Percentiles rank a stretch among this genome's conserved stretches.
These are phyloP conservation scores for Paratrypauchen microcephalus DNA, from an alignment of 2,797 vertebrate genomes.

Conservation along the genomic window DNA sequence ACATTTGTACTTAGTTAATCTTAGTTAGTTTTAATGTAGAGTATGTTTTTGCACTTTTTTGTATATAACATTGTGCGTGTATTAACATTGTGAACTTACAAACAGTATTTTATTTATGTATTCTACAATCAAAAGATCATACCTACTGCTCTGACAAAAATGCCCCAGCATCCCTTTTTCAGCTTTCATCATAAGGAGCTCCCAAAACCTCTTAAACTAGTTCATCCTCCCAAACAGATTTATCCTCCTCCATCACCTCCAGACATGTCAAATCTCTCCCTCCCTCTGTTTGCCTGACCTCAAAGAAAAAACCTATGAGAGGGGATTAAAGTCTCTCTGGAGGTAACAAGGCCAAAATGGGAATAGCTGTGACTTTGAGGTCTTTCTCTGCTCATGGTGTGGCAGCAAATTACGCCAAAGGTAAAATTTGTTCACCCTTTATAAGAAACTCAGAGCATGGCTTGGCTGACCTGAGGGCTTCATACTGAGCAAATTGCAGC, in stretches of 20 bases:
- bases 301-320: constrained; percentile 39
- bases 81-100: too few relatives aligned
- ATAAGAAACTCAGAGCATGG: constrained; percentile 15
- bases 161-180: constrained; percentile 13
- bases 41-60: too few relatives aligned
- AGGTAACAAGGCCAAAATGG: constrained; percentile 47
- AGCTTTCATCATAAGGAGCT: constrained; percentile 1
- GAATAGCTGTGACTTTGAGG: constrained; percentile 33
- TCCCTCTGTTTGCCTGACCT: constrained; percentile 42
- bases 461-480: background rate
- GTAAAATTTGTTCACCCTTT: constrained; percentile 27
- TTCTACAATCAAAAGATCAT: constrained; percentile 24
- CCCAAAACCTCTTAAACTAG: constrained; percentile 3
- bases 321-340: constrained; percentile 58
- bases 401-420: constrained; percentile 24
- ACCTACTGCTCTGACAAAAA: constrained; percentile 21
- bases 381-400: constrained; percentile 19
- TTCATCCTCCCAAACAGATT: constrained; percentile 18
- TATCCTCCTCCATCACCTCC: constrained; percentile 21
- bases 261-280: constrained; percentile 36
- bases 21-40: too few relatives aligned
- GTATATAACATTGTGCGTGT: too few relatives aligned
- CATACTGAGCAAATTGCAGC: background rate
- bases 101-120: background rate
- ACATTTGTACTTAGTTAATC: too few relatives aligned